phyloP scores from a whole-genome alignment of 2,113 vertebrate genomes.

The Cyanoliseus patagonus region DNA sequence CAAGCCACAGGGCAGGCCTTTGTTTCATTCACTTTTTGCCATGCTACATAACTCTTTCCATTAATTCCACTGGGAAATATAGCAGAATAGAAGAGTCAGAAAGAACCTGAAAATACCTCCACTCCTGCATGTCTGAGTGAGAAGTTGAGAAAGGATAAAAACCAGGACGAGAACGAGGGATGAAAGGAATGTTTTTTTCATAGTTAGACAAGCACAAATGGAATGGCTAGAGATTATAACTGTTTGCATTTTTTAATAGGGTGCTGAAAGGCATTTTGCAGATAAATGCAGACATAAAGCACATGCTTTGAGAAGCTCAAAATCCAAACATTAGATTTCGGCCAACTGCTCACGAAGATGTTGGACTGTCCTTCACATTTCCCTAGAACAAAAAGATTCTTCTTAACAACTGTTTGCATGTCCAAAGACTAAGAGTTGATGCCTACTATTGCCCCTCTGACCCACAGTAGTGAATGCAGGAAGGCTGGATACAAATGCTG shows the following conservation, averaged over 20 bases:
- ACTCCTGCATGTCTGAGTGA: not conserved
- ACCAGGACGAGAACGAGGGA: not conserved
- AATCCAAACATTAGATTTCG: not conserved
- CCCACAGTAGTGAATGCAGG: not conserved
- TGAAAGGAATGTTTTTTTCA: not conserved
- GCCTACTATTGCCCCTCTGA: not conserved
- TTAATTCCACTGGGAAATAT: not conserved
- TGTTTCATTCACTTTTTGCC: not conserved
- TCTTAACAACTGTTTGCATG: not conserved
- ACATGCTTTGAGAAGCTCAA: not conserved
- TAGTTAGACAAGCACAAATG: not conserved
- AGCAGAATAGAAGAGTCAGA: not conserved
- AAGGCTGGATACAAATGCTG: not conserved
- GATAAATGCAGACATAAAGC: not conserved
- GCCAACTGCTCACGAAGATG: fast-evolving
- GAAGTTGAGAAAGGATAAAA: not conserved
- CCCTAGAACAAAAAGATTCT: not conserved
- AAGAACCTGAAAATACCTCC: not conserved
- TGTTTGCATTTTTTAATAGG: not conserved
- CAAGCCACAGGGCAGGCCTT: not conserved
- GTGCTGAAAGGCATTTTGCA: not conserved
- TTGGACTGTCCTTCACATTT: not conserved
- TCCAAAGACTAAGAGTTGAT: not conserved
- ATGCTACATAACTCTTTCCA: not conserved
- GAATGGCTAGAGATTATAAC: not conserved